phyloP scores from a whole-genome alignment of 1,140 invertebrate genomes.

The Micrasema longulum region DNA sequence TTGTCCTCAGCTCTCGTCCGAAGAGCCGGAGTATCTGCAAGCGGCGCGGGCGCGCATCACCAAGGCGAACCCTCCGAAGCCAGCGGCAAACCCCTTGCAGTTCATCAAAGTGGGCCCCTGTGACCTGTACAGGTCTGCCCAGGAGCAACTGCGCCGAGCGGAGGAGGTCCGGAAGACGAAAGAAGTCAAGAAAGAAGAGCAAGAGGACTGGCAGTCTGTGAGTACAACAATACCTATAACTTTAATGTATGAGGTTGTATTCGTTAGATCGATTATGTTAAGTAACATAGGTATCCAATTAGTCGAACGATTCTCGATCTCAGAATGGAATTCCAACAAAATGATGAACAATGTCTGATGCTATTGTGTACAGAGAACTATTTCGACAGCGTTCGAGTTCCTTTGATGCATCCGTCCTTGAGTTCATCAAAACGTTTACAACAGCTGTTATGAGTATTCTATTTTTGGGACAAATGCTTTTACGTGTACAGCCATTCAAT shows the following conservation, averaged over 20 bases:
- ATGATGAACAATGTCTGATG: no score
- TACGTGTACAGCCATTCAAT: not conserved
- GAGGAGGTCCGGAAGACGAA: conserved; percentile 87
- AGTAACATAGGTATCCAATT: no score
- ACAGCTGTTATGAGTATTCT: not conserved
- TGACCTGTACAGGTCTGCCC: conserved; percentile 83
- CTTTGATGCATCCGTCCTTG: conserved; percentile 3
- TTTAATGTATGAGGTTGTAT: no score
- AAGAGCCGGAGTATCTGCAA: conserved; percentile 62
- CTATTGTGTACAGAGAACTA: no score
- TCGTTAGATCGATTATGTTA: no score
- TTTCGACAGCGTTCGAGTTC: not conserved
- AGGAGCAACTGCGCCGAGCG: conserved; percentile 86
- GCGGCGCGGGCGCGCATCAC: conserved; percentile 62
- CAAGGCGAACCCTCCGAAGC: conserved; percentile 74
- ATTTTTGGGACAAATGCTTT: conserved; percentile 5
- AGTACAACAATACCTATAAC: conserved; percentile 59
- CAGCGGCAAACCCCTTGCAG: conserved; percentile 87
- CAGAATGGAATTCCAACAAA: no score
- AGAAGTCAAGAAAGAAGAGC: conserved; percentile 78
- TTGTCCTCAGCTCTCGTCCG: conserved; percentile 60
- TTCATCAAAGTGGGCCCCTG: conserved; percentile 90
- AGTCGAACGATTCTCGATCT: no score
- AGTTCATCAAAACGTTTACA: not conserved
- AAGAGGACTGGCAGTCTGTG: conserved; percentile 94